These are phyloP conservation scores for Platalea minor DNA, from an alignment of 2,797 vertebrate species.

Conservation along the genomic window DNA sequence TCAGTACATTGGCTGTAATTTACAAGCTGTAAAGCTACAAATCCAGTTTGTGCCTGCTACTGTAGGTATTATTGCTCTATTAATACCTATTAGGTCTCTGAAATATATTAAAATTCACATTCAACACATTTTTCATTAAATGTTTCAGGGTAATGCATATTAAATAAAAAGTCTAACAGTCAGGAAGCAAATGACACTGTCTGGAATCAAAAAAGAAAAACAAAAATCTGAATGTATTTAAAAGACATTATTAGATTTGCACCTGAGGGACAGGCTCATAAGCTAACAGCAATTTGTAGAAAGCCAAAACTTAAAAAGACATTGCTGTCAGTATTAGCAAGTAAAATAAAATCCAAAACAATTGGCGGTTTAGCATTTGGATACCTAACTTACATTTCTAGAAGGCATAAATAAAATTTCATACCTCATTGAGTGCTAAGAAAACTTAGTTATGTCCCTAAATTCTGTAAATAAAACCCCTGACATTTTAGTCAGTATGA, in stretches of 20 bases:
- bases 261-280: neutral
- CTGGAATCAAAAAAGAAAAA: neutral
- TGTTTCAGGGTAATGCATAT: constrained; percentile 8
- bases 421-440: neutral
- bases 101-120: constrained; percentile 13
- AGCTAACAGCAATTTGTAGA: neutral
- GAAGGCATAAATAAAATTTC: neutral
- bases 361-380: neutral
- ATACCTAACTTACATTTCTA: neutral
- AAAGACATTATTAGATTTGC: neutral
- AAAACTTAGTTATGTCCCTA: neutral
- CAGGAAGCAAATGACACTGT: neutral
- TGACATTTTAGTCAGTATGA: neutral
- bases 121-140: constrained; percentile 14
- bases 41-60: constrained; percentile 16
- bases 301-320: neutral
- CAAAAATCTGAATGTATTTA: neutral
- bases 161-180: constrained; percentile 30
- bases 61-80: constrained; percentile 35
- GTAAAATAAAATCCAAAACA: neutral
- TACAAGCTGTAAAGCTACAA: constrained; percentile 19
- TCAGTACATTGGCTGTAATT: constrained; percentile 15
- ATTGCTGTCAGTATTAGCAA: neutral
- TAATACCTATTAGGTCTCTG: constrained; percentile 49
- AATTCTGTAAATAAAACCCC: neutral